Evolutionary conservation across 2,113 vertebrate genomes (phyloP).

Genomic region (Thalassarche chlororhynchos): DNA sequence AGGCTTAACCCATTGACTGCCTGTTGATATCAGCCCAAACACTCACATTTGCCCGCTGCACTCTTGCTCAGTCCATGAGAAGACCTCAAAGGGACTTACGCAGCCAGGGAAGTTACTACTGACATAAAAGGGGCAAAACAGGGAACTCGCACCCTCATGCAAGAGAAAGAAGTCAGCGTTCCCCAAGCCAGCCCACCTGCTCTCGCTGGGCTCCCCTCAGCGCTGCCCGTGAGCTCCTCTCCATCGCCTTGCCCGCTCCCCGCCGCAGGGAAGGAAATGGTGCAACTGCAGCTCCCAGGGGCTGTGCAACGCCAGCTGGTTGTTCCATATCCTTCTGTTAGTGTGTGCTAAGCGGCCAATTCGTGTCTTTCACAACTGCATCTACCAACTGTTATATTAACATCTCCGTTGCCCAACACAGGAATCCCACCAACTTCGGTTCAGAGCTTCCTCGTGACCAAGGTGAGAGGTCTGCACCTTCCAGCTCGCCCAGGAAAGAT

Average conservation of each 20-base stretch:
- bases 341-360: background rate
- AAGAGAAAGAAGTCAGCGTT: background rate
- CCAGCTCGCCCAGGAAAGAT: background rate
- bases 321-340: slow-evolving; percentile 16
- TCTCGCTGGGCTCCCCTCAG: background rate
- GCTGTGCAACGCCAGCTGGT: background rate
- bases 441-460: background rate
- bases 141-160: rapidly evolving
- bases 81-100: background rate
- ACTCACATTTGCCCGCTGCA: rapidly evolving
- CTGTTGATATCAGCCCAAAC: background rate
- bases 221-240: background rate
- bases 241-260: rapidly evolving
- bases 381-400: background rate
- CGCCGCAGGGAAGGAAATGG: background rate
- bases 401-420: background rate
- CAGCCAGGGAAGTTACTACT: background rate
- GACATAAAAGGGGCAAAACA: background rate
- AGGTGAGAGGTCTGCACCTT: background rate
- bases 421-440: rapidly evolving
- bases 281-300: background rate
- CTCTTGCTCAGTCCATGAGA: background rate
- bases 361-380: background rate
- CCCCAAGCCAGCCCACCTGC: background rate
- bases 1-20: background rate